These are phyloP conservation scores for Ephialtes manifestator DNA, from an alignment of 2,888 invertebrate genomes.

Conservation along the genomic window DNA sequence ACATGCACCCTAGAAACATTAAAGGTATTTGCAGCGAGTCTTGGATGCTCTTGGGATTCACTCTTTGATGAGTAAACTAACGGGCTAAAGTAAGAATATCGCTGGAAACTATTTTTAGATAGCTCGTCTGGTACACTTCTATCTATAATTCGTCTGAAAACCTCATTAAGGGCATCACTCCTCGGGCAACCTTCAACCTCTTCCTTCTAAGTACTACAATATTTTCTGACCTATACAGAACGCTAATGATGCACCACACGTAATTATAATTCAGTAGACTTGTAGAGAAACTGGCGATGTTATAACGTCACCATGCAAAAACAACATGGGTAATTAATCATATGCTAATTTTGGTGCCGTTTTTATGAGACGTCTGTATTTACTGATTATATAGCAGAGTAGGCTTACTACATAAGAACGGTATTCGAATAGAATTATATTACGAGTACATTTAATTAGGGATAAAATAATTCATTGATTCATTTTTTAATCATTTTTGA, in stretches of 20 bases:
- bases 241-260: constrained; percentile 1
- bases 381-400: not conserved
- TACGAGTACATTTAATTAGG: too few species aligned
- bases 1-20: not conserved
- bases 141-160: constrained; percentile 27
- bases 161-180: constrained; percentile 44
- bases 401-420: not conserved
- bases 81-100: not conserved
- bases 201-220: not conserved
- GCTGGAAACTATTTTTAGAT: not conserved
- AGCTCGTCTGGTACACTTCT: not conserved
- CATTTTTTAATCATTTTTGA: too few species aligned
- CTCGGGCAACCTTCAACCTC: not conserved
- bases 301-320: not conserved
- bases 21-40: not conserved
- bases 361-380: not conserved
- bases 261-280: not conserved
- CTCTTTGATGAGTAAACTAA: constrained; percentile 4
- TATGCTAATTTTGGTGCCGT: not conserved
- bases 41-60: not conserved
- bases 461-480: too few species aligned
- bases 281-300: not conserved
- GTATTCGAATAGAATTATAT: too few species aligned
- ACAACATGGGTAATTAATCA: constrained; percentile 8
- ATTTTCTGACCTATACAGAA: not conserved